Evolutionary conservation across 2,113 vertebrate genomes (phyloP).

Genomic region (Puma concolor): DNA sequence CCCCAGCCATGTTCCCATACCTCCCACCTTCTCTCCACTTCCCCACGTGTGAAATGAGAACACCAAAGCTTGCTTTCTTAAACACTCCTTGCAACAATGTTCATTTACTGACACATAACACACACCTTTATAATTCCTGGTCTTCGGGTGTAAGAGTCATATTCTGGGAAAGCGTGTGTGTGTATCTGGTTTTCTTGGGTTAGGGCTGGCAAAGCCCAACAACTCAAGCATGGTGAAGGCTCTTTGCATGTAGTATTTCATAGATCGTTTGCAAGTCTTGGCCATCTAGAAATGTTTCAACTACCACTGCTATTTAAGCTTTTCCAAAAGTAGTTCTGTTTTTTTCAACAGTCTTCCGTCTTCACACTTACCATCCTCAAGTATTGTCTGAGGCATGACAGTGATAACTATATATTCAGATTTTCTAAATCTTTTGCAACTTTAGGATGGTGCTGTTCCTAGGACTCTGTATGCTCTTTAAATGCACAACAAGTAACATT

Average conservation of each 20-base stretch:
- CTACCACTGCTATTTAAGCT: not conserved
- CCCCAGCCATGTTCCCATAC: not conserved
- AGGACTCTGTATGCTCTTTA: not conserved
- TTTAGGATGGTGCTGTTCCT: not conserved
- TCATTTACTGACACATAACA: not conserved
- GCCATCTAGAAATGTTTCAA: not conserved
- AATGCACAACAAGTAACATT: not conserved
- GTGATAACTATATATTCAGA: not conserved
- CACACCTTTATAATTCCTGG: not conserved
- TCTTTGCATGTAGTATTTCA: not conserved
- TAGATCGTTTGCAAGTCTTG: not conserved
- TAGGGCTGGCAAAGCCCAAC: not conserved
- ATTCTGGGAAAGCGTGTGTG: not conserved
- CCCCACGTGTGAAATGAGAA: conserved; percentile 20
- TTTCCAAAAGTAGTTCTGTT: not conserved
- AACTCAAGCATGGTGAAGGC: not conserved
- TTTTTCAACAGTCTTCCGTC: not conserved
- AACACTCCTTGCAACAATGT: not conserved
- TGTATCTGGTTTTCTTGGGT: not conserved
- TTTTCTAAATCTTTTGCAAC: not conserved
- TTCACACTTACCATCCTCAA: not conserved
- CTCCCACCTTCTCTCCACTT: not conserved
- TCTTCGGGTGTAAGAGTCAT: not conserved
- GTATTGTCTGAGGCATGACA: not conserved
- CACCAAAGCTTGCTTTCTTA: not conserved